phyloP scores from a whole-genome alignment of 2,113 vertebrate species.

The Bucco capensis region DNA sequence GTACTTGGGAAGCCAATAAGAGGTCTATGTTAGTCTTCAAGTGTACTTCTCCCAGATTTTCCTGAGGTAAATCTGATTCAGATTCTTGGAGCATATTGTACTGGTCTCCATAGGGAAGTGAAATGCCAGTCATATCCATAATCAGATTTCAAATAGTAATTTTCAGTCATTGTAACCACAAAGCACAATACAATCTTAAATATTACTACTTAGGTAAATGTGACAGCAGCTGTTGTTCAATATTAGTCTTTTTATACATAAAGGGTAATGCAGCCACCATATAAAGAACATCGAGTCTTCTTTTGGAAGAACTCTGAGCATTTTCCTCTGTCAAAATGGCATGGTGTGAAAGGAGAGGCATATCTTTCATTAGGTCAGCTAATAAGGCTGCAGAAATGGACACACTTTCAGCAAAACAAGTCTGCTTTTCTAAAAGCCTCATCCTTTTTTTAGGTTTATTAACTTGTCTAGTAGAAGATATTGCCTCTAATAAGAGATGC shows the following conservation, averaged over 20 bases:
- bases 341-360: background rate
- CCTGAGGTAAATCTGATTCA: background rate
- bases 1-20: background rate
- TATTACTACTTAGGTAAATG: background rate
- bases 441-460: slow-evolving; percentile 13
- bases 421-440: background rate
- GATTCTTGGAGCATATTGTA: background rate
- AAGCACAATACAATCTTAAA: background rate
- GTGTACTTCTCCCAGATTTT: background rate
- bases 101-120: background rate
- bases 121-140: background rate
- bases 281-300: background rate
- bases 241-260: background rate
- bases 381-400: background rate
- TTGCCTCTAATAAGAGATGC: background rate
- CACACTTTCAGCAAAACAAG: background rate
- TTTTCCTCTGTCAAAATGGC: background rate
- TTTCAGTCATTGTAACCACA: background rate
- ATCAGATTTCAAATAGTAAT: background rate
- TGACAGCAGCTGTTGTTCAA: background rate
- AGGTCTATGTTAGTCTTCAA: background rate
- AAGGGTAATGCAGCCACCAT: background rate
- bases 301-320: background rate
- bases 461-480: background rate
- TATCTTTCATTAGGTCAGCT: background rate